These are phyloP conservation scores for Patiria miniata DNA, from an alignment of 35 echinoderm and acorn worm genomes.

Conservation along the genomic window DNA sequence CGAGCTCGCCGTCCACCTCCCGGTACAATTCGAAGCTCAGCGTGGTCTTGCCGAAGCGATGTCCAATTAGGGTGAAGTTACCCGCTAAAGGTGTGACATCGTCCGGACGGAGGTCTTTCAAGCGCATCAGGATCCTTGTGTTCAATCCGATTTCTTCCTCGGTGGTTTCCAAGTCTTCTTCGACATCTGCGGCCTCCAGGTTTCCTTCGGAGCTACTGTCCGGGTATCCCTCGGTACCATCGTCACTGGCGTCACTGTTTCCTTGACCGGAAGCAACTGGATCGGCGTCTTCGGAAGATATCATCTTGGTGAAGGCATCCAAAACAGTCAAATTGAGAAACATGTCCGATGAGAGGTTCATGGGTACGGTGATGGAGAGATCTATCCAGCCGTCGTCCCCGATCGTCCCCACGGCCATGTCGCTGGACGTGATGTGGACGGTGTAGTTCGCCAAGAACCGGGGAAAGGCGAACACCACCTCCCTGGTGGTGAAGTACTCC, in stretches of 20 bases:
- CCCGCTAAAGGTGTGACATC: background rate
- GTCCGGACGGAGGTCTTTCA: background rate
- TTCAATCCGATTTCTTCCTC: background rate
- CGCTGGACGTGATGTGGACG: background rate
- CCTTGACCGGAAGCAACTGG: background rate
- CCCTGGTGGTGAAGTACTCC: background rate
- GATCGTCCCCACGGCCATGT: background rate
- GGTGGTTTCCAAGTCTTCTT: background rate
- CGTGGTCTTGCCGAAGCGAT: slow-evolving; percentile 1
- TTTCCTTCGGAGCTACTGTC: background rate
- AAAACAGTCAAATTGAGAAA: slow-evolving; percentile 6
- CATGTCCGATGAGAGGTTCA: background rate
- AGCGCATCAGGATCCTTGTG: background rate
- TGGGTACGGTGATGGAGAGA: background rate
- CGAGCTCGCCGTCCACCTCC: background rate
- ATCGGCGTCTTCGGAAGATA: background rate
- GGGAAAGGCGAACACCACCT: background rate
- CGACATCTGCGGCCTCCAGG: background rate
- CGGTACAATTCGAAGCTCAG: background rate
- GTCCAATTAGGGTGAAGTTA: slow-evolving; percentile 5
- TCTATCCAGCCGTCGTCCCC: background rate
- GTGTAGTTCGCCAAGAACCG: background rate
- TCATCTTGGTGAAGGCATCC: background rate
- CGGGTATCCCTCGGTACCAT: background rate
- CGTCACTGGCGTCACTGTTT: background rate